A percentile compares a stretch with the other conserved stretches of the same genome.
Evolutionary conservation across 2,113 vertebrate species (phyloP).

Genomic region (Grantiella picta): DNA sequence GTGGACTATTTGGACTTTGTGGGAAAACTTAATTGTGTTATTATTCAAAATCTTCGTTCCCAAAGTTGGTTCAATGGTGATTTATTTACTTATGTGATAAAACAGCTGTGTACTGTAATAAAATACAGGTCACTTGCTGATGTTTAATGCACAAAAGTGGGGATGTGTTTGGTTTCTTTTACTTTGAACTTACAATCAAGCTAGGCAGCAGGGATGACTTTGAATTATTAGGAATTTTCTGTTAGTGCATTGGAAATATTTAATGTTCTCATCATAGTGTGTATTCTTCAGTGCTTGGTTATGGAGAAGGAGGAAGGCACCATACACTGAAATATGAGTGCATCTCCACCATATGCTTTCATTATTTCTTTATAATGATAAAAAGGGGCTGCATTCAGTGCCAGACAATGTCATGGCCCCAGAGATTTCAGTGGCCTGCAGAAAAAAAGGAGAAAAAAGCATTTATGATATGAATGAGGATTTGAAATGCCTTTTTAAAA

Average conservation of each 20-base stretch:
- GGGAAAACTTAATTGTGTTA: constrained; percentile 88
- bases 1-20: constrained; percentile 79
- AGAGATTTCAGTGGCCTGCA: constrained; percentile 37
- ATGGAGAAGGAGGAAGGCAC: constrained; percentile 39
- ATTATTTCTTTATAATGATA: constrained; percentile 70
- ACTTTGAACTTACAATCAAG: constrained; percentile 10
- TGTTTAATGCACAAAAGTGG: constrained; percentile 35
- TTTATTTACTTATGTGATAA: constrained; percentile 75
- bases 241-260: constrained; percentile 39
- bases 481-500: constrained; percentile 53
- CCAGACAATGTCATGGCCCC: constrained; percentile 64
- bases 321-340: constrained; percentile 44
- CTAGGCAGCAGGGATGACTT: constrained; percentile 20
- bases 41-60: constrained; percentile 77
- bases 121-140: constrained; percentile 52
- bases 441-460: constrained; percentile 33
- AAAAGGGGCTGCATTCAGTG: constrained; percentile 66
- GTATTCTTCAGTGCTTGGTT: constrained; percentile 26
- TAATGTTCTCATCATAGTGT: constrained; percentile 28
- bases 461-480: constrained; percentile 45
- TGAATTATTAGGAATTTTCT: constrained; percentile 42
- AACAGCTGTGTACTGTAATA: constrained; percentile 62
- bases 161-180: constrained; percentile 49
- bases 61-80: constrained; percentile 80
- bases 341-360: constrained; percentile 63